Conservation (phyloP, 2,888 invertebrate genomes). For the Hemithea aestivaria region DNA sequence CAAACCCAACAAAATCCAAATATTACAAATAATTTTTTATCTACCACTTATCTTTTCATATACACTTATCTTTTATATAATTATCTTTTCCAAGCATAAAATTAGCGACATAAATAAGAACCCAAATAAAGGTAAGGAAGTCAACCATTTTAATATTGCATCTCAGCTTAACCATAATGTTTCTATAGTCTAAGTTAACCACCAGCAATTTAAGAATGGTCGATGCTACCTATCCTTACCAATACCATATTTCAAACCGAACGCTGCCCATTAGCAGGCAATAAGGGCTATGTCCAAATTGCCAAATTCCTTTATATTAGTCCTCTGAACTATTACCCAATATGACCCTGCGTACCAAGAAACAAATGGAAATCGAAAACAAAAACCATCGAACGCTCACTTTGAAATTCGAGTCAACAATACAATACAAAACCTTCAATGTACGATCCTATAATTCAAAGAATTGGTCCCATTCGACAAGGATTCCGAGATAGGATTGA, state of each 20-base stretch:
- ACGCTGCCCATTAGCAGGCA: slow-evolving; percentile 43
- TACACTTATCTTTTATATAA: no score
- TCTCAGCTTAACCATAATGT: no score
- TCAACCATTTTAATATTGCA: no score
- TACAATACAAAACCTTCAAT: slow-evolving; percentile 32
- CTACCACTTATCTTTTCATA: no score
- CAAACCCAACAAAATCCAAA: no score
- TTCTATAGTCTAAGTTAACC: no score
- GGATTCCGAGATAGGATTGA: slow-evolving; percentile 68
- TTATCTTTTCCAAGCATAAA: no score
- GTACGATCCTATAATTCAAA: slow-evolving; percentile 32
- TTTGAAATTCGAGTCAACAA: slow-evolving; percentile 17
- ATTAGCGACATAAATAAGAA: no score
- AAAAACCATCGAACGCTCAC: slow-evolving; percentile 30
- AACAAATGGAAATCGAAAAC: slow-evolving; percentile 18
- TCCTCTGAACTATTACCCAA: slow-evolving; percentile 52
- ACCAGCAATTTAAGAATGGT: no score
- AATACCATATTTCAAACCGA: slow-evolving; percentile 21
- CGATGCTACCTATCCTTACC: background rate
- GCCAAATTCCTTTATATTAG: slow-evolving; percentile 54
- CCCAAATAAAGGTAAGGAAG: no score
- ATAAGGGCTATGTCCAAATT: slow-evolving; percentile 50
- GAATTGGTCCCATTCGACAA: slow-evolving; percentile 37
- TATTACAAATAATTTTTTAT: no score
- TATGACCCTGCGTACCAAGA: slow-evolving; percentile 31